Conservation (phyloP, 2,888 invertebrate species). For the Drosophila mettleri region DNA sequence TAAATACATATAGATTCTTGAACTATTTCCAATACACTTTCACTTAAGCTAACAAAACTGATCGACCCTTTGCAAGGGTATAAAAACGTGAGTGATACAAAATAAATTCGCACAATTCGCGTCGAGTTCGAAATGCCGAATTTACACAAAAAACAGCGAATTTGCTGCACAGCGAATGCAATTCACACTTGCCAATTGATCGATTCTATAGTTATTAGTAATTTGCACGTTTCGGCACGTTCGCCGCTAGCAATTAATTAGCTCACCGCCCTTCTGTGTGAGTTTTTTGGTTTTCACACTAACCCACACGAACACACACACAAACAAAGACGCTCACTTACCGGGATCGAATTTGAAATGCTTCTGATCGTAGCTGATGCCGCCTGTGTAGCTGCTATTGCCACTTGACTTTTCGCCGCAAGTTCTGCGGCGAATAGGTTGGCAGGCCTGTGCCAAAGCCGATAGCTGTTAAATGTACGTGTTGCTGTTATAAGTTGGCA, state of each 20-base stretch:
- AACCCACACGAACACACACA: no score
- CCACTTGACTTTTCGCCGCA: slow-evolving; percentile 21
- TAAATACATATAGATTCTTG: not conserved
- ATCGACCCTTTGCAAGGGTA: not conserved
- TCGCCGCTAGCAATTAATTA: not conserved
- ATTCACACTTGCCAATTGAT: not conserved
- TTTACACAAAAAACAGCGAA: slow-evolving; percentile 10
- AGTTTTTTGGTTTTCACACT: not conserved
- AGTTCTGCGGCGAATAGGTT: slow-evolving; percentile 1
- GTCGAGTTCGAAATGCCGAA: not conserved
- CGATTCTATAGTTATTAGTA: not conserved
- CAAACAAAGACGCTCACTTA: slow-evolving; percentile 48
- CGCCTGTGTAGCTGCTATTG: not conserved
- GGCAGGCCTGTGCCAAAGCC: slow-evolving; percentile 11
- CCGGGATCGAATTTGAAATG: slow-evolving; percentile 43
- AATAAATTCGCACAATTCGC: not conserved
- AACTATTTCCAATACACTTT: not conserved
- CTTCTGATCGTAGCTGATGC: slow-evolving; percentile 57
- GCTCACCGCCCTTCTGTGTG: not conserved
- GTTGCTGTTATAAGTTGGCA: slow-evolving; percentile 13
- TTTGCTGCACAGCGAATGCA: not conserved
- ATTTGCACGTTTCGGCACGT: slow-evolving; percentile 9
- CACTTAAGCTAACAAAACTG: not conserved
- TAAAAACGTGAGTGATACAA: slow-evolving; percentile 30
- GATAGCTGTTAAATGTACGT: slow-evolving; percentile 42